Evolutionary conservation across 2,113 vertebrate species (phyloP).

Genomic region (Thalassarche chlororhynchos): DNA sequence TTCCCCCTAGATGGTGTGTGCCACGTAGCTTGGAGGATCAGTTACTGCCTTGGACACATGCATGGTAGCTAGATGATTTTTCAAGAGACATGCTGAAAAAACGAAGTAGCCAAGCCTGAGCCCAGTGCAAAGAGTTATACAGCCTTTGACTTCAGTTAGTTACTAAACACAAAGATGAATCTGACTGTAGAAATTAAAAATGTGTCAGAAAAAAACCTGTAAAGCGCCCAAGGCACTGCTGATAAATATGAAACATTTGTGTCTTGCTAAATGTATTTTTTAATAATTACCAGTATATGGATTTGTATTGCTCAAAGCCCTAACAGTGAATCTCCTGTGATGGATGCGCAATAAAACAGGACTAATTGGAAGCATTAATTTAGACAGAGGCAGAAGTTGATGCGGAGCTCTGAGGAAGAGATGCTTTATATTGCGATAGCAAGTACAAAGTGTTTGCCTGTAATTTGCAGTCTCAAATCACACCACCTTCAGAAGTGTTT

Average conservation of each 20-base stretch:
- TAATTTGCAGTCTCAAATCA: not conserved
- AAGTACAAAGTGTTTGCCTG: not conserved
- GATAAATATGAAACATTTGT: conserved; percentile 16
- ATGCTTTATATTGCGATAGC: not conserved
- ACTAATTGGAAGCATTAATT: conserved; percentile 57
- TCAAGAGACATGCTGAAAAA: not conserved
- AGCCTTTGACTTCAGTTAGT: not conserved
- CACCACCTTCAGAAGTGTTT: not conserved
- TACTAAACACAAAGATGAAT: not conserved
- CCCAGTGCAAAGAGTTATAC: not conserved
- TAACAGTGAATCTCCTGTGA: not conserved
- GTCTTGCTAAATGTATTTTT: conserved; percentile 9
- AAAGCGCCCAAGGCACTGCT: not conserved
- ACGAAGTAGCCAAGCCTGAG: not conserved
- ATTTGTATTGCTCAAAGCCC: conserved; percentile 24
- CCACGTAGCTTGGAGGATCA: conserved; percentile 37
- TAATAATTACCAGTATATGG: conserved; percentile 28
- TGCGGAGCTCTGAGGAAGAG: not conserved
- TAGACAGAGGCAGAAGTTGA: not conserved
- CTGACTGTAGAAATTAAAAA: not conserved
- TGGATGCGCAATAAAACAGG: conserved; percentile 13
- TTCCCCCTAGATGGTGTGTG: not conserved
- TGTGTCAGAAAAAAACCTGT: not conserved
- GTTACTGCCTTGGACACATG: not conserved
- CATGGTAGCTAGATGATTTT: not conserved